A percentile compares a stretch with the other conserved stretches of the same genome.
Conservation (phyloP, 1,140 invertebrate species). For the Solenopsis fugax region DNA sequence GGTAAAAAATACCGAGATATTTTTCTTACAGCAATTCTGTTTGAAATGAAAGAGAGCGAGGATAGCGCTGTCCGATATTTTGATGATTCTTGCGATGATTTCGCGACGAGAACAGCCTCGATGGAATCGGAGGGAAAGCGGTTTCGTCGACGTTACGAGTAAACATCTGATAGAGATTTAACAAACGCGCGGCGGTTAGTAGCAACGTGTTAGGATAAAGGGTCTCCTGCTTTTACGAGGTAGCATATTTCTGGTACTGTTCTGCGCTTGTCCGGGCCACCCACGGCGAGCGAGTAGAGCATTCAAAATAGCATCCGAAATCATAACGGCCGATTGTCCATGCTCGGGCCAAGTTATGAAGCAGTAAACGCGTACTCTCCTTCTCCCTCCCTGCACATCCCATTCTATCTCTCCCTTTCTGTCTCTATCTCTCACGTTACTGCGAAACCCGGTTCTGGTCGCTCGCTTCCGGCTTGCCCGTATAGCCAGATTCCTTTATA, state of each 20-base stretch:
- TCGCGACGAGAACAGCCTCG: constrained; percentile 24
- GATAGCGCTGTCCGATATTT: neutral
- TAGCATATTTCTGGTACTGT: constrained; percentile 86
- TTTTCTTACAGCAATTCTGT: neutral
- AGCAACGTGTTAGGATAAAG: constrained; percentile 74
- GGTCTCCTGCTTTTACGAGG: constrained; percentile 84
- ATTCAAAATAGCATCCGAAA: constrained; percentile 86
- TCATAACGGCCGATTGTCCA: constrained; percentile 86
- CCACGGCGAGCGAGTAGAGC: constrained; percentile 77
- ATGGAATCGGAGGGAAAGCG: neutral
- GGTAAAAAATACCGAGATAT: neutral
- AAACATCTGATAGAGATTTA: constrained; percentile 61
- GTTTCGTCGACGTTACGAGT: constrained; percentile 22
- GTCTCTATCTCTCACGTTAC: constrained; percentile 49
- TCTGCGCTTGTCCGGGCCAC: constrained; percentile 79
- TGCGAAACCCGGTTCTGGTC: constrained; percentile 5
- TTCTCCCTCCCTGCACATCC: constrained; percentile 46
- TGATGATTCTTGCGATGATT: neutral
- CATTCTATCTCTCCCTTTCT: constrained; percentile 38
- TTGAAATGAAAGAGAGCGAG: neutral
- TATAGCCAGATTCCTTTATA: constrained; percentile 48
- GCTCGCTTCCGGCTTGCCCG: constrained; percentile 49
- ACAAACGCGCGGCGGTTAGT: constrained; percentile 46
- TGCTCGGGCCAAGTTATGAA: constrained; percentile 84
- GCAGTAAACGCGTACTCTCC: constrained; percentile 83